Evolutionary conservation across 1,140 invertebrate species (phyloP), one percentile per base, ranked within the genome.

Genomic region (Drosophila orosa): DNA sequence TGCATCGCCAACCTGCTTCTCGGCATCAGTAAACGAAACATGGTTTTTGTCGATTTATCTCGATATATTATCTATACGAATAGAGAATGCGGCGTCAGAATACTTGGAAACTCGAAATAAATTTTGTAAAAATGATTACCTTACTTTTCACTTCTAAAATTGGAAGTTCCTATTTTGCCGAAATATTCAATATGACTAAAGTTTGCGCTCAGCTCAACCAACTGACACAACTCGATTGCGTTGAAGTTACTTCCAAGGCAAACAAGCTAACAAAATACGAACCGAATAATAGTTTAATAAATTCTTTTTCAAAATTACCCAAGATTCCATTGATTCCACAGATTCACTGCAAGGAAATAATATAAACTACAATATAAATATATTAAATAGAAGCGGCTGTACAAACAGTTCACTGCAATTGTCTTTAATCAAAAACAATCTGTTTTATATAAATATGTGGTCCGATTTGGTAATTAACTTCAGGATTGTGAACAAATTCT

Each of bases 1-100:
- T 77, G 57, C 24, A 78, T 8, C 3, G 59, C 22, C 24, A 82
- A 9, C 39, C 69, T 87, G 29, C 45, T 79, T 13, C 59, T 65
- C 12, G 87, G 33, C 62, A 44, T 78, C 17, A 35, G 35, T 31
- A 83, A 24, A 42, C 65, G 73, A 78, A 84, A 66, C 81, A 84
- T 85, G 71, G 54, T 78, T 24, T 31, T 72, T n/a, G 8, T 9
- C 13, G 19, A n/a, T 35, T 22, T 47, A 27, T 10, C 8, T 52
- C 50, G 50, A 54, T 19, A 35, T 13, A n/a, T 35, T 35, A 35
- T 10, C 50, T 54, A 24, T n/a, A 22, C 24, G 8, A 52, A 52
- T 3, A n/a, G 22, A 24, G 22, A 24, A 1, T n/a, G 13, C 19
- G 2, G 19, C 7, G 29, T 17, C 27, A 62, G 29, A 29, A 1